Evolutionary conservation across 2,797 vertebrate genomes (phyloP).

Genomic region (Lerista edwardsae): DNA sequence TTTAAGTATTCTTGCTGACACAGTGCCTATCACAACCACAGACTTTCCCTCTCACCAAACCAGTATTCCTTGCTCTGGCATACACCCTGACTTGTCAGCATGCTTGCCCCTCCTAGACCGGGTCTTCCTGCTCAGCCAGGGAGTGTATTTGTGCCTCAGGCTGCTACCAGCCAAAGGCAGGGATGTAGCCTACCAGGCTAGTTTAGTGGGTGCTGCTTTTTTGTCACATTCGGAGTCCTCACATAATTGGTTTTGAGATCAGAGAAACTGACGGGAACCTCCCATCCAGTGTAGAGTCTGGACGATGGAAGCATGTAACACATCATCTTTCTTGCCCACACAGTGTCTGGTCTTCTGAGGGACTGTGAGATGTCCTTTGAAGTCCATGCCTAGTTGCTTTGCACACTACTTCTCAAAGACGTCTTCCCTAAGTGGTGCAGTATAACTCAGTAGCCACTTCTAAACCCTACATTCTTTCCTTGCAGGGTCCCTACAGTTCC

Average conservation of each 20-base stretch:
- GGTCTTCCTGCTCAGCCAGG: slow-evolving; percentile 51
- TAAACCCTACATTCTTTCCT: slow-evolving; percentile 37
- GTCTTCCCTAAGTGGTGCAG: not conserved
- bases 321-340: not conserved
- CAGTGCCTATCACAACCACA: slow-evolving; percentile 4
- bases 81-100: not conserved
- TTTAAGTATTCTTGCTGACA: not conserved
- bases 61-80: slow-evolving; percentile 4
- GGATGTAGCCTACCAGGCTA: slow-evolving; percentile 61
- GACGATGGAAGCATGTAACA: not conserved
- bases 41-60: not conserved
- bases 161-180: not conserved
- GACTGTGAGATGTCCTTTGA: not conserved
- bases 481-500: slow-evolving; percentile 92
- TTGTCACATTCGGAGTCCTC: slow-evolving; percentile 35
- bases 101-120: not conserved
- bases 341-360: not conserved
- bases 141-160: slow-evolving; percentile 35
- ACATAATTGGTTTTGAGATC: not conserved
- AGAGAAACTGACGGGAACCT: fast-evolving
- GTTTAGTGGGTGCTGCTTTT: slow-evolving; percentile 58
- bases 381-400: not conserved
- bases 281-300: not conserved
- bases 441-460: not conserved
- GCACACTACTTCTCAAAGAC: not conserved